phyloP scores from a whole-genome alignment of 2,888 invertebrate species.

The Lissonota sp. region DNA sequence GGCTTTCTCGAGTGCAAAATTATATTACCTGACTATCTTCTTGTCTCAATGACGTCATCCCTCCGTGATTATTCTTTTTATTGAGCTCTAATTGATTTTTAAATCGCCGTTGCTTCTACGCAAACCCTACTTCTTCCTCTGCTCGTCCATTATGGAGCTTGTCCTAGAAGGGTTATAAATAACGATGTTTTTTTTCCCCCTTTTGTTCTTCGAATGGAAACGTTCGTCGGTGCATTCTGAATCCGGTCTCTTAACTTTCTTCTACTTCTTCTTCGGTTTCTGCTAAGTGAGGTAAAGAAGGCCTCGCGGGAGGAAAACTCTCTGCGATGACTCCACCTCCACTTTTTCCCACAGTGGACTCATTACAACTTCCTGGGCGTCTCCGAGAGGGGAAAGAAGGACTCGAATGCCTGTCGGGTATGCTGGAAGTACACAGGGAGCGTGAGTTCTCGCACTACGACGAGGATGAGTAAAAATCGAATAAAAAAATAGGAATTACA shows the following conservation, averaged over 20 bases:
- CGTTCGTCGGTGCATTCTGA: slow-evolving; percentile 14
- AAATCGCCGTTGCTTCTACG: background rate
- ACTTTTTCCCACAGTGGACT: slow-evolving; percentile 79
- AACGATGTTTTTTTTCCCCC: slow-evolving; percentile 1
- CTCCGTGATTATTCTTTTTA: background rate
- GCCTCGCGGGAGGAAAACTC: slow-evolving; percentile 58
- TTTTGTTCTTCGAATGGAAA: slow-evolving; percentile 26
- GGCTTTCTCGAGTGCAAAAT: too few relatives aligned
- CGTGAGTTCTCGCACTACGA: slow-evolving; percentile 63
- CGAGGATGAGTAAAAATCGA: too few relatives aligned
- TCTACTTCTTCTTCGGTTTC: slow-evolving; percentile 32
- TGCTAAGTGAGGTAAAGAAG: slow-evolving; percentile 39
- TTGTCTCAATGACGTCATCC: background rate
- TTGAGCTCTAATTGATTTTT: slow-evolving; percentile 2
- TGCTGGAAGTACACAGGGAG: slow-evolving; percentile 57
- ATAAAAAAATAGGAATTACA: too few relatives aligned
- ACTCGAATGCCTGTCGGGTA: slow-evolving; percentile 55
- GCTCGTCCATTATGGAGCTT: background rate
- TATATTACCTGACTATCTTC: too few relatives aligned
- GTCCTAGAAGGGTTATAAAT: slow-evolving; percentile 16
- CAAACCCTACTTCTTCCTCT: background rate
- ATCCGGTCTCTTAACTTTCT: slow-evolving; percentile 21
- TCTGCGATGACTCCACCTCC: slow-evolving; percentile 58
- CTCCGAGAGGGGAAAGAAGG: slow-evolving; percentile 64
- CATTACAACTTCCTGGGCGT: slow-evolving; percentile 81